Conservation (phyloP, 2,113 vertebrate species). For the Baryphthengus martii region DNA sequence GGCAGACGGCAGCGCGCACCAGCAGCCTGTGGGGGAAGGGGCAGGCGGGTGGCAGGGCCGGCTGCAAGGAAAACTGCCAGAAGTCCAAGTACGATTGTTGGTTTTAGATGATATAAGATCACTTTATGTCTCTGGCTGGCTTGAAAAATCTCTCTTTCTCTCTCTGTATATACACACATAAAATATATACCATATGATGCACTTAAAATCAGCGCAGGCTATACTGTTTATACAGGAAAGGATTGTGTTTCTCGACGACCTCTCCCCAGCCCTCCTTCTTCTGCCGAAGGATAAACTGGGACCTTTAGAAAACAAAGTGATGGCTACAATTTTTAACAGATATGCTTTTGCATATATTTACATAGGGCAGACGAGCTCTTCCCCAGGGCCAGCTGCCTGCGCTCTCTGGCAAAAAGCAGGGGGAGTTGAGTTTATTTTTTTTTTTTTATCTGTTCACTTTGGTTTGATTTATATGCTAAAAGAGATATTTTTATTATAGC, state of each 20-base stretch:
- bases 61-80: slow-evolving; percentile 48
- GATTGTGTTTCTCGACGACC: slow-evolving; percentile 24
- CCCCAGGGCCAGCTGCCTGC: background rate
- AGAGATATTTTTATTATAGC: slow-evolving; percentile 51
- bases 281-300: slow-evolving; percentile 53
- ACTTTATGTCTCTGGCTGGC: slow-evolving; percentile 53
- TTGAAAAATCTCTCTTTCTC: slow-evolving; percentile 46
- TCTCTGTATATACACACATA: background rate
- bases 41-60: background rate
- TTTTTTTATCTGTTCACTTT: background rate
- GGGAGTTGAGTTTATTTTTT: slow-evolving; percentile 16
- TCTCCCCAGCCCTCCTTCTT: slow-evolving; percentile 26
- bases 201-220: background rate
- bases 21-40: background rate
- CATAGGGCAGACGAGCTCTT: background rate
- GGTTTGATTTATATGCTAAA: slow-evolving; percentile 49
- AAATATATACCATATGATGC: slow-evolving; percentile 46
- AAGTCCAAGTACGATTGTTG: slow-evolving; percentile 59
- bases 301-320: slow-evolving; percentile 15
- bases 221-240: slow-evolving; percentile 41
- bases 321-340: slow-evolving; percentile 1
- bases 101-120: slow-evolving; percentile 69
- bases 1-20: background rate
- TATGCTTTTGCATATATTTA: slow-evolving; percentile 32
- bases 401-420: background rate